These are phyloP conservation scores for Thereuonema tuberculata DNA, from an alignment of 1,140 invertebrate species.

Conservation along the genomic window DNA sequence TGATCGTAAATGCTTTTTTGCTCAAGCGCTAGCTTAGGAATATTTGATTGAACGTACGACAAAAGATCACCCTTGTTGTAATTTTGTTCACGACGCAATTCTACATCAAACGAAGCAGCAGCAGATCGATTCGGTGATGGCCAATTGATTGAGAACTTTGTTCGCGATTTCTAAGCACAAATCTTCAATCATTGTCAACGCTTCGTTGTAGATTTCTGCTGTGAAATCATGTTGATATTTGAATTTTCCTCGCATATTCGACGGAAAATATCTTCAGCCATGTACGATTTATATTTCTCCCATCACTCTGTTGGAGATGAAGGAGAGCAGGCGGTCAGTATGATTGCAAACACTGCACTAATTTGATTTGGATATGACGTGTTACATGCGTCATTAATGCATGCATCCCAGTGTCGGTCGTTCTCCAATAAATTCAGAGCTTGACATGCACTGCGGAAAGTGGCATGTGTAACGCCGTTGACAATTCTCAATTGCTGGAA, in stretches of 20 bases:
- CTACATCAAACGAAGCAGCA: slow-evolving; percentile 8
- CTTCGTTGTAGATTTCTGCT: slow-evolving; percentile 6
- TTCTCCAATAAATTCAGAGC: slow-evolving; percentile 28
- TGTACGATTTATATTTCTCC: slow-evolving; percentile 8
- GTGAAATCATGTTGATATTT: not conserved
- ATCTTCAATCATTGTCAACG: slow-evolving; percentile 12
- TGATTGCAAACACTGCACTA: slow-evolving; percentile 6
- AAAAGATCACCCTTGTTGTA: slow-evolving; percentile 25
- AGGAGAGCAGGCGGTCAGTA: not conserved
- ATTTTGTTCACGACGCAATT: slow-evolving; percentile 23
- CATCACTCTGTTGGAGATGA: slow-evolving; percentile 8
- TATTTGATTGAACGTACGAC: slow-evolving; percentile 24
- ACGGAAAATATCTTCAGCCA: slow-evolving; percentile 4
- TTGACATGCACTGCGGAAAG: slow-evolving; percentile 24
- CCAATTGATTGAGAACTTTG: slow-evolving; percentile 13
- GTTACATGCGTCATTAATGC: slow-evolving; percentile 7
- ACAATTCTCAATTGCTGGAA: slow-evolving; percentile 20
- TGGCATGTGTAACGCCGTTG: slow-evolving; percentile 28
- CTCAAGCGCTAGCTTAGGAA: slow-evolving; percentile 25
- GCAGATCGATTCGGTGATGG: slow-evolving; percentile 14
- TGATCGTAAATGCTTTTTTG: slow-evolving; percentile 28
- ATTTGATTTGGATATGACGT: slow-evolving; percentile 9
- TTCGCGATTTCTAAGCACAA: slow-evolving; percentile 7
- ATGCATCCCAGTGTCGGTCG: slow-evolving; percentile 27
- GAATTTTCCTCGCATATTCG: not conserved